phyloP scores from a whole-genome alignment of 2,797 vertebrate genomes.

The Notolepis coatsorum region DNA sequence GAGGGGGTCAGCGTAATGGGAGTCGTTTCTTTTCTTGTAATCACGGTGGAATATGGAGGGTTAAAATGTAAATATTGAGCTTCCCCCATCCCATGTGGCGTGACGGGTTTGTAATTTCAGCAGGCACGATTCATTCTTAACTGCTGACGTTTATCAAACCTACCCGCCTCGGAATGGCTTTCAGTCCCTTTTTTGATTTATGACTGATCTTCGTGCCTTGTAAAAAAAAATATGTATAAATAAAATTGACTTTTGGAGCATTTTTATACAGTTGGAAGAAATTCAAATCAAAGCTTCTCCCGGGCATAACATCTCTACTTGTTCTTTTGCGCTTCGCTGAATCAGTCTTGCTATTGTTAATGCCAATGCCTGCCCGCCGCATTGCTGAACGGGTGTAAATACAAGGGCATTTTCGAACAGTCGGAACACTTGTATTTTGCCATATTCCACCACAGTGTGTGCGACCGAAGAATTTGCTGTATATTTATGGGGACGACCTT shows the following conservation, averaged over 20 bases:
- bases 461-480: conserved; percentile 69
- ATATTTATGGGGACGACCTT: conserved; percentile 78
- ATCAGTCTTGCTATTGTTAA: conserved; percentile 23
- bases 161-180: conserved; percentile 8
- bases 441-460: conserved; percentile 49
- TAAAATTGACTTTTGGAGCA: not conserved
- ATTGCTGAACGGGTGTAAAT: conserved; percentile 35
- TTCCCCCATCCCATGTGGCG: conserved; percentile 57
- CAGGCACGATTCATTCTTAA: conserved; percentile 33
- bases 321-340: conserved; percentile 18
- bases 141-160: conserved; percentile 26
- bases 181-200: conserved; percentile 1
- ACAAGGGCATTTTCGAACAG: conserved; percentile 37
- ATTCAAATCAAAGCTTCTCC: not conserved
- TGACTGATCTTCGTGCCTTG: not conserved
- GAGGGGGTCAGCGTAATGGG: conserved; percentile 75
- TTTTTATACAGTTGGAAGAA: conserved; percentile 16
- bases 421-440: conserved; percentile 43
- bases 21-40: conserved; percentile 65
- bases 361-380: conserved; percentile 18
- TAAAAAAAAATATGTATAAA: not conserved
- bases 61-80: conserved; percentile 72
- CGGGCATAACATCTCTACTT: conserved; percentile 17
- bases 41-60: conserved; percentile 68
- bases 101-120: conserved; percentile 63